These are phyloP conservation scores for Entomobrya proxima DNA, from an alignment of 2,888 invertebrate genomes.

Conservation along the genomic window DNA sequence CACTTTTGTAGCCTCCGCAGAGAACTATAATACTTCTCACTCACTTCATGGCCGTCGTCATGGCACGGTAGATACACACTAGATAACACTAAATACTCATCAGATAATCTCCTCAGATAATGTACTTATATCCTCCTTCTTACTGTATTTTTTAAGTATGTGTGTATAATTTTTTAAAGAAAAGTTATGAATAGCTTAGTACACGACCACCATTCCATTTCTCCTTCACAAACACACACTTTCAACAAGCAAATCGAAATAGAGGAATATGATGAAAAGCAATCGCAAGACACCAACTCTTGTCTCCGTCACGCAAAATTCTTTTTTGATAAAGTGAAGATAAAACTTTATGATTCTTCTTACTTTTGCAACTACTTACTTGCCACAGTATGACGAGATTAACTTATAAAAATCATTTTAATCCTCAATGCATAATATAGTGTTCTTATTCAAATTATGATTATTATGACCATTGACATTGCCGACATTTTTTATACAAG, in stretches of 20 bases:
- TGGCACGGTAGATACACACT: conserved; percentile 32
- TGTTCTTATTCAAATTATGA: not conserved
- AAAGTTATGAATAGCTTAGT: conserved; percentile 41
- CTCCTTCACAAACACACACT: conserved; percentile 37
- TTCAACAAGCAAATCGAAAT: conserved; percentile 9
- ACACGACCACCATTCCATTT: conserved; percentile 59
- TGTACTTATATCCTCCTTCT: conserved; percentile 10
- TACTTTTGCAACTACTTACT: no score
- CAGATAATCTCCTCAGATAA: conserved; percentile 1
- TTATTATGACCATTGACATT: not conserved
- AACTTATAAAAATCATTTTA: conserved; percentile 31
- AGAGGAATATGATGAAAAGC: conserved; percentile 30
- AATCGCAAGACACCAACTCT: conserved; percentile 23
- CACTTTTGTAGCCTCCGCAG: conserved; percentile 20
- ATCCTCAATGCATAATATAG: not conserved
- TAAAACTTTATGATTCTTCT: conserved; percentile 43
- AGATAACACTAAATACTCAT: not conserved
- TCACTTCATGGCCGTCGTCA: conserved; percentile 65
- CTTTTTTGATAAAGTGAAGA: conserved; percentile 42
- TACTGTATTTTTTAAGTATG: not conserved
- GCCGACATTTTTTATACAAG: conserved; percentile 5
- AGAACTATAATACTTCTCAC: conserved; percentile 34
- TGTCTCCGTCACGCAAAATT: conserved; percentile 51
- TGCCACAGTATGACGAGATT: no score
- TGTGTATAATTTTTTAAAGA: not conserved